Conservation (phyloP, 2,113 vertebrate species). For the Aix galericulata region DNA sequence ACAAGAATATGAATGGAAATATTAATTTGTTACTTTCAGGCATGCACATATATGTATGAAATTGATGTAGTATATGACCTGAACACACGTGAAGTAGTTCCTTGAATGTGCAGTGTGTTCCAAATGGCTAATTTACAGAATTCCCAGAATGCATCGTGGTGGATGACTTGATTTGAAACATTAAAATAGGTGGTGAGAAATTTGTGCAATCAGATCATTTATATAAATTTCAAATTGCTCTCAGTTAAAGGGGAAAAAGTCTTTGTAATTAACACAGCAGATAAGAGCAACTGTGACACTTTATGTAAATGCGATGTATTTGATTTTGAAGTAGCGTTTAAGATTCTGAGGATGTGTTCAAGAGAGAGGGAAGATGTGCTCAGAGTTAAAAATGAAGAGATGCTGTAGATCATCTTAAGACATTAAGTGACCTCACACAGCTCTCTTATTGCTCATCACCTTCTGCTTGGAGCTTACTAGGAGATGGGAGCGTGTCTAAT, state of each 20-base stretch:
- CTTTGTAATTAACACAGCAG: conserved; percentile 16
- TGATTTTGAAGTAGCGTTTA: conserved; percentile 54
- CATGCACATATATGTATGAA: neutral
- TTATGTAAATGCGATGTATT: neutral
- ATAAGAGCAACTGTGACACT: conserved; percentile 36
- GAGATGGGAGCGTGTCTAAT: neutral
- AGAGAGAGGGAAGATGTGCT: neutral
- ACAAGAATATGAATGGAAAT: neutral
- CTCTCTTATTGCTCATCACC: neutral
- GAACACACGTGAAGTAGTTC: neutral
- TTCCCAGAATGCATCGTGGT: neutral
- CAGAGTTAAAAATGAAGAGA: neutral
- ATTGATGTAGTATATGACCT: neutral
- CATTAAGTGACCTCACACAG: neutral
- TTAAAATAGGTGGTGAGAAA: conserved; percentile 44
- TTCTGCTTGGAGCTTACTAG: neutral
- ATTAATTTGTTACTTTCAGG: neutral
- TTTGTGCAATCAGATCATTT: neutral
- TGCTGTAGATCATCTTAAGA: conserved; percentile 5
- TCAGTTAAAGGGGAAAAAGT: neutral
- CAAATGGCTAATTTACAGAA: conserved; percentile 37
- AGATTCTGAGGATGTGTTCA: conserved; percentile 7
- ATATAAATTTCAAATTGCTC: neutral
- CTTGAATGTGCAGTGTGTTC: neutral
- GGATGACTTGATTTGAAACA: conserved; percentile 17